Base-by-base conservation (phyloP, 2,888 invertebrate genomes). In the Ectobius pallidus region DNA sequence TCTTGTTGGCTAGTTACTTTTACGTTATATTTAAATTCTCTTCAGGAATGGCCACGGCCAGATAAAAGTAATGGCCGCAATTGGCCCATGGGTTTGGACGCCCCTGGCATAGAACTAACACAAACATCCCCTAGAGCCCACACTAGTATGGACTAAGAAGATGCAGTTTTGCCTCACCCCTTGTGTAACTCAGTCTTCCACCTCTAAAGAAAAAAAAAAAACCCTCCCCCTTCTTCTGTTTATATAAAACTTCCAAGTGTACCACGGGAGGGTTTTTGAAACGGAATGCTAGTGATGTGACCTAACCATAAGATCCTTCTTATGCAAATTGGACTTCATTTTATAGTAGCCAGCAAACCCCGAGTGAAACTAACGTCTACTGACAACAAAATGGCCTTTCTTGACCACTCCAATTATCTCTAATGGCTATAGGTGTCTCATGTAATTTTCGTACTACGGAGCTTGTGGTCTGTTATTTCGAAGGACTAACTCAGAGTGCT, bases 41-140 rank as follows among this genome's bases (percentile, higher is more conserved):
- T n/a, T n/a, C n/a, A n/a, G n/a, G n/a, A n/a, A n/a, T n/a, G n/a
- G n/a, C n/a, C n/a, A n/a, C n/a, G n/a, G n/a, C n/a, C n/a, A n/a
- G n/a, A n/a, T n/a, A n/a, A n/a, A n/a, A n/a, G n/a, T n/a, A n/a
- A n/a, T n/a, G n/a, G n/a, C n/a, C n/a, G n/a, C n/a, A n/a, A n/a
- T n/a, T n/a, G n/a, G n/a, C n/a, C n/a, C n/a, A n/a, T n/a, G n/a
- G n/a, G n/a, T n/a, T n/a, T n/a, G n/a, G n/a, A n/a, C n/a, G n/a
- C n/a, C n/a, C n/a, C n/a, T n/a, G n/a, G n/a, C n/a, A n/a, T n/a
- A n/a, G n/a, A n/a, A n/a, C n/a, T n/a, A n/a, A n/a, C 46, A 65
- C 65, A 65, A 65, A 65, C 65, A 65, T 65, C 44, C 65, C 65
- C 65, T 39, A 65, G 65, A 65, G 65, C 46, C 65, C n/a, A 46